phyloP scores from a whole-genome alignment of 2,113 vertebrate genomes.

The Chauna torquata region DNA sequence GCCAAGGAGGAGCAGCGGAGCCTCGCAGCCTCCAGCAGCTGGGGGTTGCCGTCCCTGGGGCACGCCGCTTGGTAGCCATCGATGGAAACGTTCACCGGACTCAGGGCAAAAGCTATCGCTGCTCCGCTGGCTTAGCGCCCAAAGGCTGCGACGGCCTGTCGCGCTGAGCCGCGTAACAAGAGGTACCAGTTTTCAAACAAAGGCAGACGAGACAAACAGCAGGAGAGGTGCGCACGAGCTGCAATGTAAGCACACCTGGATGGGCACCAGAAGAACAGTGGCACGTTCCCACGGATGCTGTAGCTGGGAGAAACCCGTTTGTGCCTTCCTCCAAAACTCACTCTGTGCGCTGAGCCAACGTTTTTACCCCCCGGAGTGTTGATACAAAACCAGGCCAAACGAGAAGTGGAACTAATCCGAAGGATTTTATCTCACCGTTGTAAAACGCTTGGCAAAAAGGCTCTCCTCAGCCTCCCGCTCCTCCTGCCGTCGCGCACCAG shows the following conservation, averaged over 20 bases:
- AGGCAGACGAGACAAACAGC: neutral
- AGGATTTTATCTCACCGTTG: neutral
- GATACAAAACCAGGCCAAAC: neutral
- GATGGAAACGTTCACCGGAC: neutral
- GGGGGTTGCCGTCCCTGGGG: neutral
- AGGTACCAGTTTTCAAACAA: neutral
- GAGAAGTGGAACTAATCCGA: neutral
- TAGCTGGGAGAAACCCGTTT: neutral
- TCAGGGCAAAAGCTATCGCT: neutral
- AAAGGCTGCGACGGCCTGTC: neutral
- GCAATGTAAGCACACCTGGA: neutral
- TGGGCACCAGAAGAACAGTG: neutral
- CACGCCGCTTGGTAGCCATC: neutral
- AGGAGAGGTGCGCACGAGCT: neutral
- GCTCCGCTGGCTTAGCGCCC: neutral
- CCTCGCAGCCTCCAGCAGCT: neutral
- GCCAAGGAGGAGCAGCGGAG: neutral
- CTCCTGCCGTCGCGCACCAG: neutral
- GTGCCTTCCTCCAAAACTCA: neutral
- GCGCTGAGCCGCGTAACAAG: rapidly evolving
- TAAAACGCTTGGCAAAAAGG: neutral
- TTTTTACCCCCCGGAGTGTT: rapidly evolving
- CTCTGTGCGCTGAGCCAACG: neutral
- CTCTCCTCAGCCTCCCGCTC: neutral
- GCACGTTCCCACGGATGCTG: rapidly evolving